Conservation (phyloP, 2,888 invertebrate genomes). For the Calameuta idolon region DNA sequence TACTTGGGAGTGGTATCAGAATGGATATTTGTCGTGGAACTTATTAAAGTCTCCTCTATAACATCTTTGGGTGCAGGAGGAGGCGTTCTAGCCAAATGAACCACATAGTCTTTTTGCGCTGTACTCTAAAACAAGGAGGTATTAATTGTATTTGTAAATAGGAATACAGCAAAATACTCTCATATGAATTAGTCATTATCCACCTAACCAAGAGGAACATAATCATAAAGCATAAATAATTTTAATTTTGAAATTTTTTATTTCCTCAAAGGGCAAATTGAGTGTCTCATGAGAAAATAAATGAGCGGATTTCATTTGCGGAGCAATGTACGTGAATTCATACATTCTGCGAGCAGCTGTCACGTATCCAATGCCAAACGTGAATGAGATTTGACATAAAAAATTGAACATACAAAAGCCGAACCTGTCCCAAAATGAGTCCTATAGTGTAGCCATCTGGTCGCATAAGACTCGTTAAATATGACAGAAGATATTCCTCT, state of each 20-base stretch:
- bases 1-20: conserved; percentile 62
- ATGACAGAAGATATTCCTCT: conserved; percentile 76
- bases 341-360: not conserved
- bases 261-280: not conserved
- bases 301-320: not conserved
- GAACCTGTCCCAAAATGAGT: conserved; percentile 84
- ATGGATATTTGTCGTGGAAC: conserved; percentile 62
- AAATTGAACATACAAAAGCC: conserved; percentile 30
- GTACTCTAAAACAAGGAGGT: conserved; percentile 69
- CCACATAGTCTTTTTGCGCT: conserved; percentile 78
- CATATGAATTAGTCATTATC: conserved; percentile 9
- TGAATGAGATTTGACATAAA: not conserved
- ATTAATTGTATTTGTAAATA: not conserved
- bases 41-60: conserved; percentile 62
- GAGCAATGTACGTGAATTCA: not conserved
- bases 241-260: not conserved
- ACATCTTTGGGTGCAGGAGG: conserved; percentile 68
- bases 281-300: not conserved
- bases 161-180: not conserved
- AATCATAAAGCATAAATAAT: not conserved
- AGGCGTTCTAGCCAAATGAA: conserved; percentile 85
- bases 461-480: conserved; percentile 75
- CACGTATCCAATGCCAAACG: not conserved
- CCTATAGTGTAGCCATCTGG: conserved; percentile 77
- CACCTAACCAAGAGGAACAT: not conserved